Evolutionary conservation across 2,113 vertebrate genomes (phyloP), one percentile per base, ranked within the genome.

Genomic region (Cygnus buccinator): DNA sequence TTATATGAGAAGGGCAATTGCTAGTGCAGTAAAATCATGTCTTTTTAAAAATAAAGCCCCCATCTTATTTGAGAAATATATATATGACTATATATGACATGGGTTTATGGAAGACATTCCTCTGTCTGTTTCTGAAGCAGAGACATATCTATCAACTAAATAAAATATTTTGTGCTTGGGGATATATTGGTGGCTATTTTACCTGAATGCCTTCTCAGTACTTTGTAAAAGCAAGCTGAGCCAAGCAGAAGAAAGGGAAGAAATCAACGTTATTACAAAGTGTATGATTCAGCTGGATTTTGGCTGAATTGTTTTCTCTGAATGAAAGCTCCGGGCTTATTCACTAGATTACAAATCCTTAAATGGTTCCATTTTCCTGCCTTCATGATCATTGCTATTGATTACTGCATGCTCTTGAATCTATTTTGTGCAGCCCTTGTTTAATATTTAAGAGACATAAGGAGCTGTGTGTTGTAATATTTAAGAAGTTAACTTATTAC

Each of bases 391-490:
- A 92, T 58, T 54, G 92, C 55, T 94, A 97, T 97, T 96, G 96
- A 97, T 97, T 97, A 91, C 80, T 73, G 19, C 57, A 63, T 92
- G 54, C 89, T 96, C 86, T 87, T 94, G 93, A 94, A 97, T 94
- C 94, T 95, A 94, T 94, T 93, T 82, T 89, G 84, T 67, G 48
- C 91, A 95, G 95, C 84, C 74, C 94, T 95, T 94, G 80, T 97
- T 97, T 97, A 97, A 96, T 97, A 96, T 97, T 97, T 97, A 97
- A 97, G 95, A 91, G 94, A 90, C 88, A 90, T 88, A 79, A 96
- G 94, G 84, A 96, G 84, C 93, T 90, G 62, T 0, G 1, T 93
- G 90, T 95, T 96, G 96, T 95, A 97, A 96, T 97, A 97, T 97
- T 97, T 96, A 97, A 96, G 95, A 96, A 95, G 87, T 95, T 96